Percentiles rank a stretch among this genome's conserved stretches.
Evolutionary conservation across 2,888 invertebrate species (phyloP).

Genomic region (Xanthia icteritia): DNA sequence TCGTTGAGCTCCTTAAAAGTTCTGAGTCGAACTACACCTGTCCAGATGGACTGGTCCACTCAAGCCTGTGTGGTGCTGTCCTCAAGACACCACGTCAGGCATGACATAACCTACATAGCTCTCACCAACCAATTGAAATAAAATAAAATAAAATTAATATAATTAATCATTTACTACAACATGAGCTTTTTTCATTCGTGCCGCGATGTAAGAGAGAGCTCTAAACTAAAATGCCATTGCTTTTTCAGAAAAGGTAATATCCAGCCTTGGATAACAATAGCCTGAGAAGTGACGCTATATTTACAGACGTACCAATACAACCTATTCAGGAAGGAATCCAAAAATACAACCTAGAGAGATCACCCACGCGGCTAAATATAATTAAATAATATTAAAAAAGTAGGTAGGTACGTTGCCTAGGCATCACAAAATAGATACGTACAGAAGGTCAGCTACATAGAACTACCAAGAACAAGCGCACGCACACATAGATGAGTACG

Average conservation of each 20-base stretch:
- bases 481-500: no score
- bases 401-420: conserved; percentile 1
- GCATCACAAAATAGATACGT: no score
- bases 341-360: conserved; percentile 1
- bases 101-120: no score
- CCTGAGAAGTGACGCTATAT: background rate
- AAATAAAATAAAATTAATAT: no score
- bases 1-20: no score
- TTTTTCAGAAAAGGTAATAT: background rate
- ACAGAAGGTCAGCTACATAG: background rate
- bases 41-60: no score
- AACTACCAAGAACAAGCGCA: no score
- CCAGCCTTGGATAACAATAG: background rate
- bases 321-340: background rate
- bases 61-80: no score
- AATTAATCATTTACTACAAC: no score
- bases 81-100: no score
- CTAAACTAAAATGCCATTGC: background rate
- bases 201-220: background rate
- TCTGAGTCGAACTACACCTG: no score
- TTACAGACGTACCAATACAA: background rate
- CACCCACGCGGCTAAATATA: conserved; percentile 27
- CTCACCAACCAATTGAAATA: no score
- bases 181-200: background rate
- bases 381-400: conserved; percentile 19